Evolutionary conservation across 2,888 invertebrate species (phyloP).

Genomic region (Hypsopygia costalis): DNA sequence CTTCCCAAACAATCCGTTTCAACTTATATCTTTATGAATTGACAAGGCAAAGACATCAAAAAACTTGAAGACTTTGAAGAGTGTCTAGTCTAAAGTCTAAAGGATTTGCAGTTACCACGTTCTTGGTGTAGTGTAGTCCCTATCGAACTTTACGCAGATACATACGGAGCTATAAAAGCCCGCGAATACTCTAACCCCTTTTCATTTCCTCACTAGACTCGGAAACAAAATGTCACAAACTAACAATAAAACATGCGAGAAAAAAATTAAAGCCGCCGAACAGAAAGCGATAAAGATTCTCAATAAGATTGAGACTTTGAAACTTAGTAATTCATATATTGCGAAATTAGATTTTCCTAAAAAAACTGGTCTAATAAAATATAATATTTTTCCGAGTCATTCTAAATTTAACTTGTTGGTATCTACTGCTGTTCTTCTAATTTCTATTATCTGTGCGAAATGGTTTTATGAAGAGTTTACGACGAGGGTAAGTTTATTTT

Average conservation of each 20-base stretch:
- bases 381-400: background rate
- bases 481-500: slow-evolving; percentile 31
- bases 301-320: slow-evolving; percentile 49
- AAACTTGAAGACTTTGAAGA: no score
- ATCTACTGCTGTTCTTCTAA: slow-evolving; percentile 15
- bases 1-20: no score
- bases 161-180: slow-evolving; percentile 21
- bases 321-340: slow-evolving; percentile 42
- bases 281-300: slow-evolving; percentile 55
- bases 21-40: no score
- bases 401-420: background rate
- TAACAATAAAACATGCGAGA: slow-evolving; percentile 46
- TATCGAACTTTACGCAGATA: background rate
- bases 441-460: slow-evolving; percentile 23
- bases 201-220: slow-evolving; percentile 23
- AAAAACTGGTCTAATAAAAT: background rate
- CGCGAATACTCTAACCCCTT: slow-evolving; percentile 18
- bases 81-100: no score
- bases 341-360: slow-evolving; percentile 36
- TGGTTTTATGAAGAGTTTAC: slow-evolving; percentile 37
- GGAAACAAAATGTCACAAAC: slow-evolving; percentile 38
- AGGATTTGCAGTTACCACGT: background rate
- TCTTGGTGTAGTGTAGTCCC: background rate
- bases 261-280: slow-evolving; percentile 59
- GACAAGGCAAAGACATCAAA: no score